Evolutionary conservation across 2,797 vertebrate species (phyloP).

Genomic region (Toxotes lorentzi): DNA sequence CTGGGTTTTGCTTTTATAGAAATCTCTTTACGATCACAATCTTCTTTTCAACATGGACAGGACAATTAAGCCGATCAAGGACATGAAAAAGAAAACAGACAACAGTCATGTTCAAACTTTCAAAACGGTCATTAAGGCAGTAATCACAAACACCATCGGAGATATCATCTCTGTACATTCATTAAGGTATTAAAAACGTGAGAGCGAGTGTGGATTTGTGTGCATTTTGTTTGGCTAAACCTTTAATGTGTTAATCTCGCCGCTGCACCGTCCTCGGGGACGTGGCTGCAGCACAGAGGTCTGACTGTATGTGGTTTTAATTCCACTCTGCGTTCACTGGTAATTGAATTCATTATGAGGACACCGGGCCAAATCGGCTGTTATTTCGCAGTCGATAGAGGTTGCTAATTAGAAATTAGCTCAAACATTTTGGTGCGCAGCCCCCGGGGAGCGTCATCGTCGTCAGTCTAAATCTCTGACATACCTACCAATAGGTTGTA

Average conservation of each 20-base stretch:
- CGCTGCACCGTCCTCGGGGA: constrained; percentile 36
- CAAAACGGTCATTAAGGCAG: background rate
- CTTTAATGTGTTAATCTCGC: constrained; percentile 34
- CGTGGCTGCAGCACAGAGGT: constrained; percentile 17
- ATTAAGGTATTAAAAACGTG: constrained; percentile 4
- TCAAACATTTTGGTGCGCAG: constrained; percentile 50
- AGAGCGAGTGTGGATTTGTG: background rate
- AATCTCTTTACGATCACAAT: background rate
- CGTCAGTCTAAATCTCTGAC: constrained; percentile 54
- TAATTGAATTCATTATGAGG: constrained; percentile 77
- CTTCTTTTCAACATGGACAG: background rate
- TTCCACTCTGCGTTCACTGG: constrained; percentile 58
- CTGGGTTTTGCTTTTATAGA: background rate
- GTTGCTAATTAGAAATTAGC: constrained; percentile 79
- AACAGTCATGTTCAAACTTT: background rate
- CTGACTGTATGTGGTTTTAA: constrained; percentile 64
- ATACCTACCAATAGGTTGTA: constrained; percentile 59
- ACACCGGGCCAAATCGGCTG: constrained; percentile 69
- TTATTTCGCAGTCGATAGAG: constrained; percentile 69
- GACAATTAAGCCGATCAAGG: constrained; percentile 20
- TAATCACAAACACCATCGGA: constrained; percentile 4
- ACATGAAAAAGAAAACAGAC: constrained; percentile 2
- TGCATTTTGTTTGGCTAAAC: constrained; percentile 15
- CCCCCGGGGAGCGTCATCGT: constrained; percentile 38
- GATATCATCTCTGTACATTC: background rate